phyloP scores from a whole-genome alignment of 2,797 vertebrate species.

The Phalanger gymnotis region DNA sequence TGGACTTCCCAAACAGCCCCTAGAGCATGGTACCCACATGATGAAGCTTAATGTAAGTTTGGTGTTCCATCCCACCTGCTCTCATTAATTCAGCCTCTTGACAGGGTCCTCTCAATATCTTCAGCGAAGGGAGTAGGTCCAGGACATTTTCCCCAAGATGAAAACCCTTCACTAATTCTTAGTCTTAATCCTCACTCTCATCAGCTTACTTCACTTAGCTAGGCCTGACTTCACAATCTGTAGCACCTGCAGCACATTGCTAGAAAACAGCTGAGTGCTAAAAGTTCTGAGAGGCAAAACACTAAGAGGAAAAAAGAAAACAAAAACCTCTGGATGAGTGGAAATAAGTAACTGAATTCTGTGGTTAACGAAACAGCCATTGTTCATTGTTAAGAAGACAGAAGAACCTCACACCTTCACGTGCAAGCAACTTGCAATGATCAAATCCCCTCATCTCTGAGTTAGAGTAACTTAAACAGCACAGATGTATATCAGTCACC shows the following conservation, averaged over 20 bases:
- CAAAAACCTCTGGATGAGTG: constrained; percentile 66
- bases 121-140: constrained; percentile 2
- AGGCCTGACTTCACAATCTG: constrained; percentile 2
- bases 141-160: not conserved
- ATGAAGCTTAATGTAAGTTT: constrained; percentile 20
- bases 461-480: constrained; percentile 83
- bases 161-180: not conserved
- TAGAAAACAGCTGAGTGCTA: constrained; percentile 53
- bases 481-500: constrained; percentile 87
- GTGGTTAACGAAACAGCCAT: constrained; percentile 69
- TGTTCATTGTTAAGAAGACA: constrained; percentile 46
- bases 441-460: constrained; percentile 74
- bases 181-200: constrained; percentile 20
- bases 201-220: not conserved
- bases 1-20: constrained; percentile 7
- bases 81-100: constrained; percentile 8
- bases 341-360: constrained; percentile 75
- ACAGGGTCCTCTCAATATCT: not conserved
- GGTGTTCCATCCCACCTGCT: constrained; percentile 23
- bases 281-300: constrained; percentile 38
- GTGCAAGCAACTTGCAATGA: constrained; percentile 61
- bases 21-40: not conserved
- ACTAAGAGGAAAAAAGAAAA: constrained; percentile 43
- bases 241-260: constrained; percentile 14
- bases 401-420: constrained; percentile 68